phyloP scores from a whole-genome alignment of 1,140 invertebrate genomes.

The Callitettix versicolor region DNA sequence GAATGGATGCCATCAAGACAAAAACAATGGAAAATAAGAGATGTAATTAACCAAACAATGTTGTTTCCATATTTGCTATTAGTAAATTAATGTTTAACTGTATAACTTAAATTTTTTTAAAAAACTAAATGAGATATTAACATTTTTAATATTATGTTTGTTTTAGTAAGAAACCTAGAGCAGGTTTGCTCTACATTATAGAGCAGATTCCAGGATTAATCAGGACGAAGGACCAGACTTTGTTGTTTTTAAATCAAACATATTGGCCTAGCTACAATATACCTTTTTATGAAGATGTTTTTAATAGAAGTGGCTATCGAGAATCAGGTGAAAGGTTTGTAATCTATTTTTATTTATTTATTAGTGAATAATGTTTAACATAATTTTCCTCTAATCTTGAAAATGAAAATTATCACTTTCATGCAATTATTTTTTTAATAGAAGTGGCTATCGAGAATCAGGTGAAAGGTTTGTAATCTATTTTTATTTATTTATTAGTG shows the following conservation, averaged over 20 bases:
- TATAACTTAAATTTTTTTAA: too few species aligned
- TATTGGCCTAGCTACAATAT: slow-evolving; percentile 71
- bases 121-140: too few species aligned
- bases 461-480: slow-evolving; percentile 52
- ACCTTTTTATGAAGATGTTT: slow-evolving; percentile 53
- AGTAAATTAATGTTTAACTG: too few species aligned
- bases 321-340: slow-evolving; percentile 57
- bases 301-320: slow-evolving; percentile 48
- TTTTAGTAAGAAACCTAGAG: too few species aligned
- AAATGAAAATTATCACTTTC: neutral
- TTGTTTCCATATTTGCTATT: too few species aligned
- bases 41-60: too few species aligned
- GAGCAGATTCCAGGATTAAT: slow-evolving; percentile 48
- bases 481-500: neutral
- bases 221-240: slow-evolving; percentile 9
- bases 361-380: neutral
- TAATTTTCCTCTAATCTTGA: neutral
- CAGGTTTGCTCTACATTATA: slow-evolving; percentile 49
- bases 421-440: slow-evolving; percentile 46
- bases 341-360: neutral
- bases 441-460: slow-evolving; percentile 47
- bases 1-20: too few species aligned
- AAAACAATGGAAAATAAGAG: too few species aligned
- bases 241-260: slow-evolving; percentile 28
- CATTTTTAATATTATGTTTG: too few species aligned